Percentiles rank a stretch among this genome's conserved stretches.
These are phyloP conservation scores for Kradibia gibbosae DNA, from an alignment of 1,140 invertebrate species.

Conservation along the genomic window DNA sequence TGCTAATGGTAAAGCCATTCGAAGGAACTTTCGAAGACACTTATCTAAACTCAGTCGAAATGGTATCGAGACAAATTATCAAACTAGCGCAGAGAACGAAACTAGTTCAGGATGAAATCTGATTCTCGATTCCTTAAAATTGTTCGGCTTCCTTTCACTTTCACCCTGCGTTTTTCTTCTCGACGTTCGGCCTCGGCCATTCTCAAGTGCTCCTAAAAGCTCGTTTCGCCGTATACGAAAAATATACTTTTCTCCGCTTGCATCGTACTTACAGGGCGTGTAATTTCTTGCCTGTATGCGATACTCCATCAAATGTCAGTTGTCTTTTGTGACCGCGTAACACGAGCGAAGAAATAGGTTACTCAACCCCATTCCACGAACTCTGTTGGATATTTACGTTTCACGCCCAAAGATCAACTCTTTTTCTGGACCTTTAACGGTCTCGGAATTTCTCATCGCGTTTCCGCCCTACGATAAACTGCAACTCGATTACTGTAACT, in stretches of 20 bases:
- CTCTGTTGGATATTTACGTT: neutral
- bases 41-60: neutral
- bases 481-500: neutral
- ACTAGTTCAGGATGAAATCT: neutral
- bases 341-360: neutral
- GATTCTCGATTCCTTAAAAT: constrained; percentile 30
- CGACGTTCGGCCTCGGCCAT: neutral
- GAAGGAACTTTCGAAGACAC: neutral
- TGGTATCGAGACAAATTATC: no score
- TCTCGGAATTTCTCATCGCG: neutral
- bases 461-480: neutral
- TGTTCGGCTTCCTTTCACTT: neutral
- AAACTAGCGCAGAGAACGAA: neutral
- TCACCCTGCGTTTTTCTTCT: neutral
- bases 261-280: constrained; percentile 16
- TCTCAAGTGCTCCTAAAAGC: neutral
- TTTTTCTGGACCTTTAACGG: neutral
- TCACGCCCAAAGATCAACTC: neutral
- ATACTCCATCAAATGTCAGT: neutral
- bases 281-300: neutral
- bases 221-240: neutral
- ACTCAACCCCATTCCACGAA: no score
- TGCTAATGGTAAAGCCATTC: neutral
- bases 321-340: neutral
- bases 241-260: constrained; percentile 12